These are phyloP conservation scores for Sebastolobus altivelis DNA, from an alignment of 2,797 vertebrate species.

Conservation along the genomic window DNA sequence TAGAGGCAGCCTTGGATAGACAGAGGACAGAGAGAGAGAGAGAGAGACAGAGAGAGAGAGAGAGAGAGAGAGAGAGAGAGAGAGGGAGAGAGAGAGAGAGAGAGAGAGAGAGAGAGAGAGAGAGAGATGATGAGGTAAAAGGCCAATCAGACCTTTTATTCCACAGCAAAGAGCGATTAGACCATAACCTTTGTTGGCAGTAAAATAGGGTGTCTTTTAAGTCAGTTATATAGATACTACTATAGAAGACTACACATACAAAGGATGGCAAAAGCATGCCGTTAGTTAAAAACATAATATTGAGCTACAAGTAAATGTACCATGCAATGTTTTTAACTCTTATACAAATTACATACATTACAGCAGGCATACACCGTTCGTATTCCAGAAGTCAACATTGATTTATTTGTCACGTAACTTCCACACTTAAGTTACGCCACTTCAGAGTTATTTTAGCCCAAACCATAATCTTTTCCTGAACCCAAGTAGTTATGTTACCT, in stretches of 20 bases:
- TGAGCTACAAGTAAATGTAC: not conserved
- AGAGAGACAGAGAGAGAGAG: slow-evolving; percentile 22
- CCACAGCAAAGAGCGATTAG: slow-evolving; percentile 54
- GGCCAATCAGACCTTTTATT: slow-evolving; percentile 71
- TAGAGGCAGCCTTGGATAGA: slow-evolving; percentile 76
- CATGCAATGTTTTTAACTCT: not conserved
- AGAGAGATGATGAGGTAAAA: slow-evolving; percentile 62
- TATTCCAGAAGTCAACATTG: too few species aligned
- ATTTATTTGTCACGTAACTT: too few species aligned
- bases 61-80: slow-evolving; percentile 24
- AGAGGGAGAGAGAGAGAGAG: slow-evolving; percentile 21
- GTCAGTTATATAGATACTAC: slow-evolving; percentile 17
- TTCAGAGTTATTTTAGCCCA: too few species aligned
- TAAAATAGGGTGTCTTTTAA: slow-evolving; percentile 49
- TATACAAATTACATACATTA: not conserved
- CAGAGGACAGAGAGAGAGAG: slow-evolving; percentile 23
- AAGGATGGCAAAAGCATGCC: not conserved
- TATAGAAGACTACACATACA: not conserved
- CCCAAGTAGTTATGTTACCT: too few species aligned
- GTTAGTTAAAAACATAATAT: not conserved
- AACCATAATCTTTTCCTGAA: too few species aligned
- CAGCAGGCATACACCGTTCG: too few species aligned
- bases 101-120: slow-evolving; percentile 9
- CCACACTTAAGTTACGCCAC: too few species aligned
- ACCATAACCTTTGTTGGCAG: slow-evolving; percentile 46